phyloP scores from a whole-genome alignment of 2,888 invertebrate genomes.

The Plagiodera versicolora region DNA sequence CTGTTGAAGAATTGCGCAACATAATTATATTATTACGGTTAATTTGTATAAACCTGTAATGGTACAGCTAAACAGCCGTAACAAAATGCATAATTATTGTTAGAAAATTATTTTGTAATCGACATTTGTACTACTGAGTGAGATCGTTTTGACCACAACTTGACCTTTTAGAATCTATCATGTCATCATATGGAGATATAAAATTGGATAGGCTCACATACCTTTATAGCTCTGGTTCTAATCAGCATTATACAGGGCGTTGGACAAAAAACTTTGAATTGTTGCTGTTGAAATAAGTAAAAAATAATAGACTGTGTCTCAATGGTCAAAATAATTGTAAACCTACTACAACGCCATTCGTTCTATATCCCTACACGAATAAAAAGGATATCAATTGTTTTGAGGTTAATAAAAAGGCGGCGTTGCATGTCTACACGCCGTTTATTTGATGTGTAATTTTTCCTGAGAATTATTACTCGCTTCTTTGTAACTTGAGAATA shows the following conservation, averaged over 20 bases:
- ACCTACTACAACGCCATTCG: slow-evolving; percentile 8
- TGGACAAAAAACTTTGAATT: too few relatives aligned
- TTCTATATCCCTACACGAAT: slow-evolving; percentile 11
- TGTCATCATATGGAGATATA: too few relatives aligned
- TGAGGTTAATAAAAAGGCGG: slow-evolving; percentile 10
- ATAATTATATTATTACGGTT: neutral
- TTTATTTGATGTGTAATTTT: neutral
- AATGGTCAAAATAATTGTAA: too few relatives aligned
- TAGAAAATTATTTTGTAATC: slow-evolving; percentile 6
- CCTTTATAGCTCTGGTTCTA: too few relatives aligned
- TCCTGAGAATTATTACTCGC: neutral
- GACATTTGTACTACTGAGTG: neutral
- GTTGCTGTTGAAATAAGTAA: too few relatives aligned
- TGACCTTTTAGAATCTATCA: too few relatives aligned
- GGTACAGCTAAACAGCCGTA: neutral
- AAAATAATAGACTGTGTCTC: too few relatives aligned
- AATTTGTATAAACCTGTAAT: slow-evolving; percentile 9
- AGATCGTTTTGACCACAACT: neutral
- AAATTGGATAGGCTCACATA: too few relatives aligned
- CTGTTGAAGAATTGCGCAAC: neutral
- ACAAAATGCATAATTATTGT: slow-evolving; percentile 11
- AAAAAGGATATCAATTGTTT: slow-evolving; percentile 3
- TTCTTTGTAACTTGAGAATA: neutral
- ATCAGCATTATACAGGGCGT: too few relatives aligned
- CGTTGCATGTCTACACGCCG: slow-evolving; percentile 2